Percentiles rank a stretch among this genome's conserved stretches.
These are phyloP conservation scores for Bagarius yarrelli DNA, from an alignment of 2,113 vertebrate genomes.

Conservation along the genomic window DNA sequence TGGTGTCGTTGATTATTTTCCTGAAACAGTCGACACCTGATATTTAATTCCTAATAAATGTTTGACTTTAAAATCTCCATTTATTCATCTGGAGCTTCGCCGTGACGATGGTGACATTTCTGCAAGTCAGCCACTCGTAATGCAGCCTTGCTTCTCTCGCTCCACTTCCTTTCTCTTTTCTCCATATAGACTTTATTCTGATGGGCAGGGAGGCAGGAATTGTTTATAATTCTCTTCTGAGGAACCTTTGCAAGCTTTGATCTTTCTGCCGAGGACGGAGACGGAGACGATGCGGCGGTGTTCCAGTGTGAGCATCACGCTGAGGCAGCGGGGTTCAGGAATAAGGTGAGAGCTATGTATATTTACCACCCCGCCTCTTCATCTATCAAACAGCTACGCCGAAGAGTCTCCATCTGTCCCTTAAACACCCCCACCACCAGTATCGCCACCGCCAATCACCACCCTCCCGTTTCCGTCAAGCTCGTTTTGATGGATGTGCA, in stretches of 20 bases:
- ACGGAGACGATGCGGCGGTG: slow-evolving; percentile 24
- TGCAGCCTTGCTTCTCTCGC: neutral
- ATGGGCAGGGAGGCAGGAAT: slow-evolving; percentile 46
- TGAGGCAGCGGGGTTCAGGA: slow-evolving; percentile 66
- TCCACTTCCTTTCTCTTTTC: slow-evolving; percentile 1
- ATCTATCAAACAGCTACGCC: slow-evolving; percentile 70
- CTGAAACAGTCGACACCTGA: neutral
- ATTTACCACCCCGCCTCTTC: slow-evolving; percentile 69
- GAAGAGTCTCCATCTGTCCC: slow-evolving; percentile 66
- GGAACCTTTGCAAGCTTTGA: slow-evolving; percentile 73
- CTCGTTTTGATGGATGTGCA: slow-evolving; percentile 65
- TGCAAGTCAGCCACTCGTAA: neutral
- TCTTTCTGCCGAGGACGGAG: slow-evolving; percentile 66
- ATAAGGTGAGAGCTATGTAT: slow-evolving; percentile 68
- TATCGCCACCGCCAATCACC: too few relatives aligned
- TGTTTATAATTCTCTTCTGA: slow-evolving; percentile 65
- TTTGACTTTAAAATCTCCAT: neutral
- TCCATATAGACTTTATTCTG: slow-evolving; percentile 46
- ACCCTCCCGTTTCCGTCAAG: slow-evolving; percentile 61
- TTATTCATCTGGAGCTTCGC: slow-evolving; percentile 10
- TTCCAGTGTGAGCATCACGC: slow-evolving; percentile 54
- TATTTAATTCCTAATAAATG: slow-evolving; percentile 10
- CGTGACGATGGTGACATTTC: neutral
- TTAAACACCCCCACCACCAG: slow-evolving; percentile 66
- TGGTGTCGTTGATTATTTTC: neutral